These are phyloP conservation scores for Leptodirus hochenwartii DNA, from an alignment of 2,888 invertebrate genomes.

Conservation along the genomic window DNA sequence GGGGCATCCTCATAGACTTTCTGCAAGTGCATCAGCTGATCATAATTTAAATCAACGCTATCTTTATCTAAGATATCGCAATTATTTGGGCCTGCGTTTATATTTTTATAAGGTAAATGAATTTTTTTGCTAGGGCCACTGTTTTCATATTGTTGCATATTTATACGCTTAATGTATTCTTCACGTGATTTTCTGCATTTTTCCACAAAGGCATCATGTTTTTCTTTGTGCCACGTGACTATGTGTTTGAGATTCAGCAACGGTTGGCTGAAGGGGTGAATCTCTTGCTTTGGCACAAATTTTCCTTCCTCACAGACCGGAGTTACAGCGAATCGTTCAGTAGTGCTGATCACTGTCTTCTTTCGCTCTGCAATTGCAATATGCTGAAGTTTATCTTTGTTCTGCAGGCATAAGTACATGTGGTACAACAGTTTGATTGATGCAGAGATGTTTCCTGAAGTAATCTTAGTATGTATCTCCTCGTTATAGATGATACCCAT, in stretches of 20 bases:
- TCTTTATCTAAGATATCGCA: background rate
- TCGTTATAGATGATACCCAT: slow-evolving; percentile 30
- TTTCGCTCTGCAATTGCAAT: slow-evolving; percentile 5
- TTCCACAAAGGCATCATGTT: slow-evolving; percentile 28
- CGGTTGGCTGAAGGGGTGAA: slow-evolving; percentile 29
- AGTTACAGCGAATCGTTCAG: background rate
- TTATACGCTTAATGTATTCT: slow-evolving; percentile 17
- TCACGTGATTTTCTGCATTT: slow-evolving; percentile 20
- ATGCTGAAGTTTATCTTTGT: slow-evolving; percentile 35
- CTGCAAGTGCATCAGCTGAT: slow-evolving; percentile 17
- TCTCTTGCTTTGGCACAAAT: slow-evolving; percentile 11
- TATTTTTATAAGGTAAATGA: background rate
- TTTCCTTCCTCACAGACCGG: slow-evolving; percentile 6
- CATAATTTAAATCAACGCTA: slow-evolving; percentile 12
- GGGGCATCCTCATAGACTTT: slow-evolving; percentile 12
- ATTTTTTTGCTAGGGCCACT: background rate
- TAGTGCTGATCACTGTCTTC: background rate
- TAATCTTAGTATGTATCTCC: slow-evolving; percentile 30
- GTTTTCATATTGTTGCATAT: slow-evolving; percentile 3
- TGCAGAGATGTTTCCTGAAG: slow-evolving; percentile 31
- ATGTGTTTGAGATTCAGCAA: slow-evolving; percentile 28
- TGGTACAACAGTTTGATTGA: slow-evolving; percentile 40
- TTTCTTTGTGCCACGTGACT: slow-evolving; percentile 38
- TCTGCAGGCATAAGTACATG: slow-evolving; percentile 38
- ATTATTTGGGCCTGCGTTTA: background rate